Evolutionary conservation across 2,113 vertebrate genomes (phyloP), one percentile per base, ranked within the genome.

Genomic region (Jaculus jaculus): DNA sequence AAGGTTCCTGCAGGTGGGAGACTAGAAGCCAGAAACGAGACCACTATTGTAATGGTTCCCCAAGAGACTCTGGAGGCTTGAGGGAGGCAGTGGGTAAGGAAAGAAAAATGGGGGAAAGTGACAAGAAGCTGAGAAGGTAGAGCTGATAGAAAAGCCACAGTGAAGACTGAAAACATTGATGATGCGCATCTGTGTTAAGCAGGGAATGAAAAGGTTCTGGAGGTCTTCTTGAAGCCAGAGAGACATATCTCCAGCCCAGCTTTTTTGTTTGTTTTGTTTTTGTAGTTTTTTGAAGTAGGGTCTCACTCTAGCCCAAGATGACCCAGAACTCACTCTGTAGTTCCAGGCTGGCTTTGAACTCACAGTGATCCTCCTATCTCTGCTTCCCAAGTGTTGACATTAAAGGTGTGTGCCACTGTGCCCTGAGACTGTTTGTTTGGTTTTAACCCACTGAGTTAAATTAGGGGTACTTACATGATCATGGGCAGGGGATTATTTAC

Each of bases 31-130:
- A 42, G 83, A 20, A 78, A 21, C 10, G 6, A 39, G 30, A 15
- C 28, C 2, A 2, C 20, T 6, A 30, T 39, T 7, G 0, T 2
- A 2, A 12, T 4, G 10, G 18, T 1, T 16, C 54, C 54, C 54
- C 54, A 54, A 51, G 15, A 71, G 32, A 21, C 8, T 3, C n/a
- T 4, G 24, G n/a, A 61, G 65, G 8, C 17, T 8, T 3, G 18
- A 39, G 30, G 28, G 9, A 79, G 26, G 21, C 34, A 7, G 3
- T 0, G 18, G 15, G 42, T 34, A 8, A 23, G 10, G 16, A 11
- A 16, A n/a, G 32, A 66, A 51, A 34, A 68, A 34, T 42, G 17
- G 21, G 15, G 17, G 1, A 5, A 6, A 12, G 30, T 63, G n/a
- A 32, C 39, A 15, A 71, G 72, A 37, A 8, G 3, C 39, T 13